Evolutionary conservation across 2,797 vertebrate genomes (phyloP).

Genomic region (Anolis apletophallus): DNA sequence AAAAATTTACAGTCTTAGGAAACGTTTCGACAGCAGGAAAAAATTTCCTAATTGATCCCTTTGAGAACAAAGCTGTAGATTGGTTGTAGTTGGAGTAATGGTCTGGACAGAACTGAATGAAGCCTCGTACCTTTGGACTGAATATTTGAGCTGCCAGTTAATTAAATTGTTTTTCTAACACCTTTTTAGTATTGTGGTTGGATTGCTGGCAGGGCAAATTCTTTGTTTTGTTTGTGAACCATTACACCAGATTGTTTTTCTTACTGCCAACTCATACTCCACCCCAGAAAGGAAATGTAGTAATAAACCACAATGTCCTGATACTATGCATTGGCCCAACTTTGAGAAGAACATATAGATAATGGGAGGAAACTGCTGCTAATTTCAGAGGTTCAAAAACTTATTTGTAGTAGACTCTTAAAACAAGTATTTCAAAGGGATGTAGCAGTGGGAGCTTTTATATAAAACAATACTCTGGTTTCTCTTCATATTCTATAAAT

Average conservation of each 20-base stretch:
- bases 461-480: not conserved
- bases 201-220: conserved; percentile 11
- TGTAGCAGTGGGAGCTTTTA: not conserved
- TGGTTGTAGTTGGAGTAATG: not conserved
- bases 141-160: not conserved
- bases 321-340: not conserved
- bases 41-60: not conserved
- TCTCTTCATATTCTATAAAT: no score
- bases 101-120: not conserved
- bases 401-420: no score
- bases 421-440: not conserved
- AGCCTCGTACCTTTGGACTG: not conserved
- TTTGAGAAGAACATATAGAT: conserved; percentile 2
- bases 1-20: no score
- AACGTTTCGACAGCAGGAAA: no score
- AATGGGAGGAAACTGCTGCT: not conserved
- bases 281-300: conserved; percentile 21
- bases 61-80: not conserved
- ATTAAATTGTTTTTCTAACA: not conserved
- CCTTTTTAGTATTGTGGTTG: not conserved
- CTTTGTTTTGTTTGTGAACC: not conserved
- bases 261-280: not conserved
- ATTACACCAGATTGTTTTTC: not conserved
- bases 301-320: not conserved
- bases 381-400: not conserved